Evolutionary conservation across 2,888 invertebrate genomes (phyloP).

Genomic region (Phragmatobia fuliginosa): DNA sequence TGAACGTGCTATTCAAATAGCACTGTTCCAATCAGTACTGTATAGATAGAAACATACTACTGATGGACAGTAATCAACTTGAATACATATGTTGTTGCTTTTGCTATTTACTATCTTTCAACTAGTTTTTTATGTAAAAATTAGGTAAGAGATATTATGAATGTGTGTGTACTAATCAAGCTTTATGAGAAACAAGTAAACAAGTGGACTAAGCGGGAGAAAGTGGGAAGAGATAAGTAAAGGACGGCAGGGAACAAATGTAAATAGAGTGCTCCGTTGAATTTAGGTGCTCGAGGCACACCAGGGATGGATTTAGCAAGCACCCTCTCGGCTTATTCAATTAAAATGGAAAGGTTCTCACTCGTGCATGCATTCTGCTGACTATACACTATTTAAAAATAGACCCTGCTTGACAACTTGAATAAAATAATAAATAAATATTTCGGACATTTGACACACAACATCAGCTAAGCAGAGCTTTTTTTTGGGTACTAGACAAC

Average conservation of each 20-base stretch:
- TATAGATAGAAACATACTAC: constrained; percentile 19
- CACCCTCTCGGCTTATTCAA: constrained; percentile 76
- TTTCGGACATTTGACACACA: no score
- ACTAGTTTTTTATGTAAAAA: not conserved
- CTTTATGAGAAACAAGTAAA: constrained; percentile 35
- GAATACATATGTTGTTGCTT: not conserved
- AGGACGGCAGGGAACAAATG: constrained; percentile 61
- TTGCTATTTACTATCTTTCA: not conserved
- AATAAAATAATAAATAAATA: no score
- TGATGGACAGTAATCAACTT: no score
- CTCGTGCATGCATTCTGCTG: constrained; percentile 63
- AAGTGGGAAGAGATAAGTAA: constrained; percentile 59
- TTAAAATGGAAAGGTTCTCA: constrained; percentile 69
- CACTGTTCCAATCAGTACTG: constrained; percentile 50
- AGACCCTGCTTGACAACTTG: constrained; percentile 61
- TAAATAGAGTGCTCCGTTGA: constrained; percentile 64
- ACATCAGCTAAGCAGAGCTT: no score
- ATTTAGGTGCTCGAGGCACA: constrained; percentile 66
- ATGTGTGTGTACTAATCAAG: constrained; percentile 8
- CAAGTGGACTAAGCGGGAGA: constrained; percentile 47
- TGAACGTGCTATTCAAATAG: constrained; percentile 64
- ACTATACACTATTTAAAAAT: constrained; percentile 66
- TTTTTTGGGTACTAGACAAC: no score
- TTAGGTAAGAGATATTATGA: not conserved
- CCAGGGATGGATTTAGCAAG: constrained; percentile 70